Evolutionary conservation across 2,797 vertebrate genomes (phyloP).

Genomic region (Gallinago nigripennis): DNA sequence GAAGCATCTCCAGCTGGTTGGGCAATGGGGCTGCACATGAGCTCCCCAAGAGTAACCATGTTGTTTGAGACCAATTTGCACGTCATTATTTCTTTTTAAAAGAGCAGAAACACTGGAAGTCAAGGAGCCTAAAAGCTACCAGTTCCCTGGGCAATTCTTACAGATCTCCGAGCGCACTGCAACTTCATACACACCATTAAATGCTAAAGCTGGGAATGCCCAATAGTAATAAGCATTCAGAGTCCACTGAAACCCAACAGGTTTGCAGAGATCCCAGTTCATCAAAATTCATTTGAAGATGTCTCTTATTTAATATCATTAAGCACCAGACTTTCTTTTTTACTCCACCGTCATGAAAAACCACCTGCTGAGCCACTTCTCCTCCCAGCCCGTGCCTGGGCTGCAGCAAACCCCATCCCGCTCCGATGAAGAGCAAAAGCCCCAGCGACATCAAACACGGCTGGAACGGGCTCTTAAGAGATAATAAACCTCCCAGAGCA

Average conservation of each 20-base stretch:
- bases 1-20: background rate
- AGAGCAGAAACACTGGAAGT: background rate
- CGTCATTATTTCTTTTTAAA: rapidly evolving
- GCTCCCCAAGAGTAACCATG: rapidly evolving
- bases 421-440: background rate
- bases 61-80: background rate
- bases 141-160: background rate
- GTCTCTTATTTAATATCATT: background rate
- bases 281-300: background rate
- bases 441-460: background rate
- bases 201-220: background rate
- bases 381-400: background rate
- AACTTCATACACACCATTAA: rapidly evolving
- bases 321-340: background rate
- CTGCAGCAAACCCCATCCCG: background rate
- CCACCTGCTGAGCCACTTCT: background rate
- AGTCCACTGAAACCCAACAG: background rate
- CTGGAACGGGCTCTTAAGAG: background rate
- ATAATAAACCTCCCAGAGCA: background rate
- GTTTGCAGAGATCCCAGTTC: background rate
- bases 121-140: background rate
- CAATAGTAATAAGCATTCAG: background rate
- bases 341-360: background rate
- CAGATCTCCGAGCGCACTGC: background rate
- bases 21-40: rapidly evolving